phyloP scores from a whole-genome alignment of 2,888 invertebrate genomes.

The Chymomyza procnemis region DNA sequence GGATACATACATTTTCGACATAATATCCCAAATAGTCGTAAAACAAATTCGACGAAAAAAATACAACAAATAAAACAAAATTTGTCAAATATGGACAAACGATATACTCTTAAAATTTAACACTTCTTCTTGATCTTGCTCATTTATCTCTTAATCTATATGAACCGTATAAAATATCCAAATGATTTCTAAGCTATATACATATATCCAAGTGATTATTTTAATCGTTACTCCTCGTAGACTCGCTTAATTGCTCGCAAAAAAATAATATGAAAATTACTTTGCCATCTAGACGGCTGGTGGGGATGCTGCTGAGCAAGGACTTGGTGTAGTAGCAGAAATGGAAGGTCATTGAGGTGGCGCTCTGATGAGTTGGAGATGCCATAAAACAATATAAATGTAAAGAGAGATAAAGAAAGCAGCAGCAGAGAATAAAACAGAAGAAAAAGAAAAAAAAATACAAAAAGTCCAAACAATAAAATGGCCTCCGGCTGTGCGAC shows the following conservation, averaged over 20 bases:
- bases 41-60: too few relatives aligned
- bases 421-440: slow-evolving; percentile 32
- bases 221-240: neutral
- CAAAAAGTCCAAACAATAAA: slow-evolving; percentile 51
- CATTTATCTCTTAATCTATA: too few relatives aligned
- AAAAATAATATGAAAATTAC: slow-evolving; percentile 59
- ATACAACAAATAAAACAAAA: too few relatives aligned
- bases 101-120: too few relatives aligned
- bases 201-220: neutral
- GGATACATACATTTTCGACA: too few relatives aligned
- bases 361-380: neutral
- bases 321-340: neutral
- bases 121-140: too few relatives aligned
- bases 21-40: too few relatives aligned
- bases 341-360: neutral
- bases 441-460: slow-evolving; percentile 6
- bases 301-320: neutral
- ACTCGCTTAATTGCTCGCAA: slow-evolving; percentile 39
- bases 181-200: neutral
- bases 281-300: slow-evolving; percentile 46
- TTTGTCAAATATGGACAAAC: too few relatives aligned
- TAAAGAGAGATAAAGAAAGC: slow-evolving; percentile 57
- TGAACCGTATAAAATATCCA: too few relatives aligned
- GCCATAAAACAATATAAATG: slow-evolving; percentile 64
- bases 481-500: slow-evolving; percentile 43